These are phyloP conservation scores for Sphenodon punctatus DNA, from an alignment of 2,797 vertebrate genomes.

Conservation along the genomic window DNA sequence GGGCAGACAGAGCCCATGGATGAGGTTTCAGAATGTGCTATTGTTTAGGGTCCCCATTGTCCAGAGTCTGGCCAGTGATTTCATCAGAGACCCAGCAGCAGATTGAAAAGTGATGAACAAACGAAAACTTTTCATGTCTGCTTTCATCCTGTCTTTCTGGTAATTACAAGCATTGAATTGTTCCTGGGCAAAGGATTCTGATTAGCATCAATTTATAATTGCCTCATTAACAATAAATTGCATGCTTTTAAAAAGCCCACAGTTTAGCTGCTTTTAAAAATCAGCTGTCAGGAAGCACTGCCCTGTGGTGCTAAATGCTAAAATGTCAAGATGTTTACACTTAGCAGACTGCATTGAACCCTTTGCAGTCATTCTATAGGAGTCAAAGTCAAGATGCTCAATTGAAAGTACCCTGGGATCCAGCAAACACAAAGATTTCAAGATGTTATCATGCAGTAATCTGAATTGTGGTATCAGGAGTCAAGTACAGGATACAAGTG, in stretches of 20 bases:
- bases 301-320: not conserved
- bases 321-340: slow-evolving; percentile 21
- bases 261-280: slow-evolving; percentile 18
- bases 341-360: not conserved
- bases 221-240: not conserved
- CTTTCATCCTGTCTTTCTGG: slow-evolving; percentile 6
- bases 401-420: slow-evolving; percentile 1
- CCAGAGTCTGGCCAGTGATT: slow-evolving; percentile 16
- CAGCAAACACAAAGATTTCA: not conserved
- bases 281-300: not conserved
- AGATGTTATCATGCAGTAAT: not conserved
- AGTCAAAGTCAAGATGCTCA: not conserved
- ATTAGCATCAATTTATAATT: not conserved
- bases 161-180: slow-evolving; percentile 41
- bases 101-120: slow-evolving; percentile 48
- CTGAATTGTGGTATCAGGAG: slow-evolving; percentile 14
- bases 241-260: not conserved
- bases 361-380: not conserved
- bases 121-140: slow-evolving; percentile 29
- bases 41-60: slow-evolving; percentile 29
- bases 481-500: not conserved
- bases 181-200: slow-evolving; percentile 27
- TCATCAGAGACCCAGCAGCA: not conserved
- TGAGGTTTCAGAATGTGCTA: slow-evolving; percentile 10
- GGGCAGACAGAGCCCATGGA: not conserved